These are phyloP conservation scores for Plebejus anna DNA, from an alignment of 2,888 invertebrate genomes.

Conservation along the genomic window DNA sequence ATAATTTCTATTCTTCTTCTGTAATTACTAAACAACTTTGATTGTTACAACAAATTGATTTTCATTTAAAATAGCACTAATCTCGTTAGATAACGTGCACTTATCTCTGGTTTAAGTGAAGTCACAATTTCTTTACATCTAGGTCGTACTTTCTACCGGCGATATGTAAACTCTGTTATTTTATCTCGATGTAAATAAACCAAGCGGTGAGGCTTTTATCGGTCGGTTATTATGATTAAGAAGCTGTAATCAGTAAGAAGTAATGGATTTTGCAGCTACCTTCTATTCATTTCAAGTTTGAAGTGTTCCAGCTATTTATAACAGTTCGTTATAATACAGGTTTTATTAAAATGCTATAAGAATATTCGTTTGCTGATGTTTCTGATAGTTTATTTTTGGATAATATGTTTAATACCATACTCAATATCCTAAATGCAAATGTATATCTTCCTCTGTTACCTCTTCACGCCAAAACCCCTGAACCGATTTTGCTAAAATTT, in stretches of 20 bases:
- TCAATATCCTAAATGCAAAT: too few relatives aligned
- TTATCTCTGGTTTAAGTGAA: conserved; percentile 6
- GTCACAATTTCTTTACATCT: conserved; percentile 24
- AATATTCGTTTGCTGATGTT: too few relatives aligned
- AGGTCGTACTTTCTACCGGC: conserved; percentile 28
- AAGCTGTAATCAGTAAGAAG: neutral
- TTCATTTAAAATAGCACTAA: conserved; percentile 14
- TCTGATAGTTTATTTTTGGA: too few relatives aligned
- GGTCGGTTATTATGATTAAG: conserved; percentile 15
- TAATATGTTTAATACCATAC: too few relatives aligned
- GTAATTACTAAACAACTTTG: neutral
- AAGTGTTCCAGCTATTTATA: neutral
- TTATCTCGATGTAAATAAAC: conserved; percentile 20
- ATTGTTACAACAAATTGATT: conserved; percentile 7
- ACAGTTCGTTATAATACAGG: neutral
- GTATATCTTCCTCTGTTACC: too few relatives aligned
- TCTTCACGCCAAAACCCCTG: too few relatives aligned
- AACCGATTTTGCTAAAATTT: too few relatives aligned
- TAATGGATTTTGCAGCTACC: conserved; percentile 11
- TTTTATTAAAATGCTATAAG: too few relatives aligned
- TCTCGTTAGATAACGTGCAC: conserved; percentile 13
- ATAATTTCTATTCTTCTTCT: neutral
- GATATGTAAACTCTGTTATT: conserved; percentile 9
- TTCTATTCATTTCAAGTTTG: conserved; percentile 11
- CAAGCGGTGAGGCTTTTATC: conserved; percentile 21